phyloP scores from a whole-genome alignment of 1,140 invertebrate genomes.

The Leptopilina clavipes region DNA sequence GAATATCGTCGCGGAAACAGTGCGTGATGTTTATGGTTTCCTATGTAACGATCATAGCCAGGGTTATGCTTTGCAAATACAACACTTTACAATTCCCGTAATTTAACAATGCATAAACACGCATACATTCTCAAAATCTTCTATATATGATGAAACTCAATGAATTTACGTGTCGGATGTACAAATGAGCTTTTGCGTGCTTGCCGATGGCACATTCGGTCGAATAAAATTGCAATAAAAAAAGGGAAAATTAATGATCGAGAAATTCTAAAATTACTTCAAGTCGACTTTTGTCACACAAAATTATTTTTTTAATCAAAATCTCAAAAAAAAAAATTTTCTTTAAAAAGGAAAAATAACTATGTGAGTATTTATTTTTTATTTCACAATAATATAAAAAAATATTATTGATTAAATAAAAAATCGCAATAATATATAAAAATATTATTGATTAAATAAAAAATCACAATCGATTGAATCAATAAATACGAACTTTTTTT shows the following conservation, averaged over 20 bases:
- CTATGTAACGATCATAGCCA: conserved; percentile 41
- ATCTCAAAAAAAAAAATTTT: too few species aligned
- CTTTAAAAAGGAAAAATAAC: too few species aligned
- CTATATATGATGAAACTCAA: not conserved
- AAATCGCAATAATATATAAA: too few species aligned
- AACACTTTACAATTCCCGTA: conserved; percentile 29
- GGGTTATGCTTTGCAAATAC: conserved; percentile 40
- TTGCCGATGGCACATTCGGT: not conserved
- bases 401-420: too few species aligned
- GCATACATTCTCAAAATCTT: not conserved
- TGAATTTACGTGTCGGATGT: not conserved
- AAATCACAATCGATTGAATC: too few species aligned
- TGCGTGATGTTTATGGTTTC: conserved; percentile 55
- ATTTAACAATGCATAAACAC: conserved; percentile 9
- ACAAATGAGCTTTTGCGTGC: not conserved
- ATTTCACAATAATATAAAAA: too few species aligned
- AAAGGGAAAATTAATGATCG: not conserved
- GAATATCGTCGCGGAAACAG: conserved; percentile 40
- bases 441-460: too few species aligned
- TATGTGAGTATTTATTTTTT: too few species aligned
- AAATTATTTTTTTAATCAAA: too few species aligned
- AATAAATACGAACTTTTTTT: too few species aligned
- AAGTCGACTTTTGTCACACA: not conserved
- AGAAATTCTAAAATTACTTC: not conserved
- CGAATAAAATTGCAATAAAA: not conserved